Evolutionary conservation across 2,888 invertebrate genomes (phyloP).

Genomic region (Podotricha telesiphe): DNA sequence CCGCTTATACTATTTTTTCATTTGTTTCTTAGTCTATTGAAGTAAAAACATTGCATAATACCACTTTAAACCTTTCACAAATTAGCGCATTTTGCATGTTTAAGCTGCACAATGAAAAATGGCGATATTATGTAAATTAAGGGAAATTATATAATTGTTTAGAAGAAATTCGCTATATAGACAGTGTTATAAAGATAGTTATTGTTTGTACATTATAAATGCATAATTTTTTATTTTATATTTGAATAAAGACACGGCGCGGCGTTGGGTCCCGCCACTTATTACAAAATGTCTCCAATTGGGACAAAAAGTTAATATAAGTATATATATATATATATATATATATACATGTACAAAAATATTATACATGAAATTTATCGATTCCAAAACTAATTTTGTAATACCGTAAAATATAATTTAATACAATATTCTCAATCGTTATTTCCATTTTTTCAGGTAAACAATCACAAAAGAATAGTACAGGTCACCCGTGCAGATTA

Average conservation of each 20-base stretch:
- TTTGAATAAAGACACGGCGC: too few species aligned
- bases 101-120: slow-evolving; percentile 16
- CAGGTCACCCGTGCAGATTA: slow-evolving; percentile 61
- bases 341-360: too few species aligned
- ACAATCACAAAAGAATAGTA: slow-evolving; percentile 63
- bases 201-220: too few species aligned
- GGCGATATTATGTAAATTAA: not conserved
- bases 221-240: too few species aligned
- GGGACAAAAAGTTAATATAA: too few species aligned
- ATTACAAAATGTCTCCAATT: too few species aligned
- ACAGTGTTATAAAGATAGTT: not conserved
- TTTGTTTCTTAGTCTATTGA: slow-evolving; percentile 16
- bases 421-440: not conserved
- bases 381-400: not conserved
- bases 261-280: too few species aligned
- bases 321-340: too few species aligned
- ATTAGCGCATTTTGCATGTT: slow-evolving; percentile 26
- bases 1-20: not conserved
- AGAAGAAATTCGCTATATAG: not conserved
- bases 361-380: too few species aligned
- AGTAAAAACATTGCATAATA: slow-evolving; percentile 24
- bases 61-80: slow-evolving; percentile 30
- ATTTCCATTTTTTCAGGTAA: slow-evolving; percentile 66
- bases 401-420: not conserved
- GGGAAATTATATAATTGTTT: slow-evolving; percentile 18